A percentile compares a stretch with the other conserved stretches of the same genome.
Conservation (phyloP, 2,888 invertebrate species). For the Mesorhabditis spiculigera region DNA sequence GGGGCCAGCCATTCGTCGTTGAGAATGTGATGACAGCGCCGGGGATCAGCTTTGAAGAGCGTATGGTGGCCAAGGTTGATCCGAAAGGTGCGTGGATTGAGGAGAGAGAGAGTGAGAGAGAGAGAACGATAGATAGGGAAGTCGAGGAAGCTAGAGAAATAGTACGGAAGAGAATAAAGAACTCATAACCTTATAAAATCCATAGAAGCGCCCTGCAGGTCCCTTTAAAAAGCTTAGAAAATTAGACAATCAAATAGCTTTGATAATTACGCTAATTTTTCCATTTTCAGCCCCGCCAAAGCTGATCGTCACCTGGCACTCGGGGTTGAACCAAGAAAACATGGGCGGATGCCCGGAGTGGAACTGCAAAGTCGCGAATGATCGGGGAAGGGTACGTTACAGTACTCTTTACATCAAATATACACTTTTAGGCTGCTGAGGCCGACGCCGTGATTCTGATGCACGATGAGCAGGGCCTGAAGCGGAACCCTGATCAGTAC, state of each 20-base stretch:
- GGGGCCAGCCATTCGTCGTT: slow-evolving; percentile 31
- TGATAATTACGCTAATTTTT: no score
- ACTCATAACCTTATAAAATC: no score
- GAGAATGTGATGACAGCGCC: slow-evolving; percentile 30
- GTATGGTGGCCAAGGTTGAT: slow-evolving; percentile 17
- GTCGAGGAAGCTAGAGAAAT: neutral
- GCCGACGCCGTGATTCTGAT: neutral
- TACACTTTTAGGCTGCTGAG: neutral
- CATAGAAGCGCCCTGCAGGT: no score
- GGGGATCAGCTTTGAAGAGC: slow-evolving; percentile 25
- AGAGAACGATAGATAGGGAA: slow-evolving; percentile 14
- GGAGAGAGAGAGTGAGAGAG: neutral
- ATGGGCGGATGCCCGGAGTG: slow-evolving; percentile 54
- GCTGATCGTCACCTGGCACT: slow-evolving; percentile 36
- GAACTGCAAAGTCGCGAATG: slow-evolving; percentile 46
- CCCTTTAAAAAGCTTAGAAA: no score
- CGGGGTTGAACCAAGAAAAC: slow-evolving; percentile 34
- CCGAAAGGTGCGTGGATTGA: neutral
- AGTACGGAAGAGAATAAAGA: no score
- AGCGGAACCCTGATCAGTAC: slow-evolving; percentile 26
- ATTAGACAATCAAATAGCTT: no score
- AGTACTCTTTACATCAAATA: neutral
- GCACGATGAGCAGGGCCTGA: slow-evolving; percentile 20
- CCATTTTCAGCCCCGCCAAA: slow-evolving; percentile 12
- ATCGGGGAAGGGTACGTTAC: slow-evolving; percentile 9